Evolutionary conservation across 2,888 invertebrate genomes (phyloP), one percentile per base, ranked within the genome.

Genomic region (Mesochorus sp.): DNA sequence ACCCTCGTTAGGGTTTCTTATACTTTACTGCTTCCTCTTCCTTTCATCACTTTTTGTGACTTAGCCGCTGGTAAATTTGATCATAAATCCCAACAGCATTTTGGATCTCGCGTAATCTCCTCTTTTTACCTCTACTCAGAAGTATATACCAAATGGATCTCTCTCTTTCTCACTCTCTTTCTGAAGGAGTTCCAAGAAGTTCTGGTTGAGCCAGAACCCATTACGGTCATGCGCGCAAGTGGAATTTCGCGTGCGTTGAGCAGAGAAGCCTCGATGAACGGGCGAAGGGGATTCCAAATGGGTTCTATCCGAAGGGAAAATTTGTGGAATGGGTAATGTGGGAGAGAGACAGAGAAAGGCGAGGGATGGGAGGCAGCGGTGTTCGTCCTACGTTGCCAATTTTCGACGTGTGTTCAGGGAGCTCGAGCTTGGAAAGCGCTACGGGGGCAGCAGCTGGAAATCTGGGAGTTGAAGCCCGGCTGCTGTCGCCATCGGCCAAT

Each of bases 381-480:
- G 39, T 49, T 59, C 39, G 28, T 79, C 70, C 79, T 37, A 66
- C 55, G 79, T 79, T 79, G 79, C 79, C 79, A 79, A 71, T 31
- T 79, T 75, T 75, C 75, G 68, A 61, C 59, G 67, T 17, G 28
- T 68, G 74, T 79, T 79, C 79, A 79, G 79, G 79, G 71, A 71
- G 67, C 37, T n/a, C n/a, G 49, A 77, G 79, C 79, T 79, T 75
- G 73, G 66, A 75, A 75, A 78, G n/a, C n/a, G 68, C 73, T 73
- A 68, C 66, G 70, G 49, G 64, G 49, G 70, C 21, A n/a, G n/a
- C 75, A 75, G 74, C 74, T 68, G 76, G 77, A 59, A 71, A 47
- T 42, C 51, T 70, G 68, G 78, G 74, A 66, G 74, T 57, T 42
- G 78, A 70, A 78, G 64, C 78, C 47, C 51, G 68, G 42, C 64